Percentiles rank a stretch among this genome's conserved stretches.
phyloP scores from a whole-genome alignment of 2,888 invertebrate genomes.

The Latheticus oryzae region DNA sequence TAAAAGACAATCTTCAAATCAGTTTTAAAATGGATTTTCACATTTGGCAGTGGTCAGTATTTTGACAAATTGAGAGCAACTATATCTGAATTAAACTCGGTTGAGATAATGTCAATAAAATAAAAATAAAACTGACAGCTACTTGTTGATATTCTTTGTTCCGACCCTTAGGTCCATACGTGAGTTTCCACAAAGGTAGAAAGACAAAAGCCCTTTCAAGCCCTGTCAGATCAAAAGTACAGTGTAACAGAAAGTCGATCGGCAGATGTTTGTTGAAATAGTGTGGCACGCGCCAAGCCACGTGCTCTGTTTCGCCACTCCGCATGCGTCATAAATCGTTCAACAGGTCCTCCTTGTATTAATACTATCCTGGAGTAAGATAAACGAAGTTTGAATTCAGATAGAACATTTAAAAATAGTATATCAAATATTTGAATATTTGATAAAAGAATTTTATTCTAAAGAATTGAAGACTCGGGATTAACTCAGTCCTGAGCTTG shows the following conservation, averaged over 20 bases:
- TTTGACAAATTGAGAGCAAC: slow-evolving; percentile 1
- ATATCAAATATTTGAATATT: neutral
- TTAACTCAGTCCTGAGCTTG: slow-evolving; percentile 46
- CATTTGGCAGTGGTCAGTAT: slow-evolving; percentile 3
- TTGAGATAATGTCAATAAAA: slow-evolving; percentile 24
- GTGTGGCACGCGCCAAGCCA: slow-evolving; percentile 52
- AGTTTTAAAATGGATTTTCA: slow-evolving; percentile 1
- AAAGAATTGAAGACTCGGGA: slow-evolving; percentile 6
- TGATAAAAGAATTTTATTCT: neutral
- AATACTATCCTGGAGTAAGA: slow-evolving; percentile 34
- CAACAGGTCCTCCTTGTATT: slow-evolving; percentile 49
- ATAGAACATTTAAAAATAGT: slow-evolving; percentile 10
- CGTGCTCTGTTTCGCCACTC: slow-evolving; percentile 47
- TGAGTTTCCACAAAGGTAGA: slow-evolving; percentile 36
- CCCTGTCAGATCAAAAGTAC: slow-evolving; percentile 51
- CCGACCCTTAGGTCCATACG: slow-evolving; percentile 23
- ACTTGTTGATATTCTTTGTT: slow-evolving; percentile 40
- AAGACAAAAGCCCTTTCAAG: slow-evolving; percentile 50
- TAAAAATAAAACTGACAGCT: slow-evolving; percentile 31
- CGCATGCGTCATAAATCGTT: slow-evolving; percentile 45
- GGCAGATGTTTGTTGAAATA: slow-evolving; percentile 48
- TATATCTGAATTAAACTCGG: neutral
- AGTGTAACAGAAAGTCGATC: slow-evolving; percentile 47
- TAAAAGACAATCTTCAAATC: slow-evolving; percentile 3
- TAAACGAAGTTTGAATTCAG: neutral